Conservation (phyloP, 2,797 vertebrate species). For the Poecile montanus region DNA sequence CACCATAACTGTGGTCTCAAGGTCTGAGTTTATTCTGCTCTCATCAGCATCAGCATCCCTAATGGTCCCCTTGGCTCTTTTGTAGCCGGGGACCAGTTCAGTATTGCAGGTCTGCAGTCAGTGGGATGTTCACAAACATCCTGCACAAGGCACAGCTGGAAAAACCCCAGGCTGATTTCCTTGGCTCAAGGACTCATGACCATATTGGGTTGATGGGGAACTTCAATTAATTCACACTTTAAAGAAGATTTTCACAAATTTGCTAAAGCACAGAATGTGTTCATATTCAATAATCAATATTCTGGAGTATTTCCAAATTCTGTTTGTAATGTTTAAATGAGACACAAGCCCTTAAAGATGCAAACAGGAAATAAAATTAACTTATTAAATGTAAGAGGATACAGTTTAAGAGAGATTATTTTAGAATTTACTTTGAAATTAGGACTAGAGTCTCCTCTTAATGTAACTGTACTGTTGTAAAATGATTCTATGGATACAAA, state of each 20-base stretch:
- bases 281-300: background rate
- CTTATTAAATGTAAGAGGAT: background rate
- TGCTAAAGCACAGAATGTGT: background rate
- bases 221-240: background rate
- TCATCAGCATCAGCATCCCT: background rate
- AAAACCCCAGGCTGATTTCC: background rate
- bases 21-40: background rate
- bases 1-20: background rate
- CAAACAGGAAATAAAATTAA: background rate
- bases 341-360: background rate
- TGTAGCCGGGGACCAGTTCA: background rate
- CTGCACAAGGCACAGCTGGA: background rate
- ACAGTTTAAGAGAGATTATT: background rate
- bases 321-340: constrained; percentile 16
- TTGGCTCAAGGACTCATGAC: background rate
- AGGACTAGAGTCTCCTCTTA: background rate
- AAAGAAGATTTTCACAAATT: background rate
- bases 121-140: background rate
- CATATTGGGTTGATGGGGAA: background rate
- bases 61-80: background rate
- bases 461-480: background rate
- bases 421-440: constrained; percentile 17
- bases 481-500: background rate
- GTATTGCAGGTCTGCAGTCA: background rate
- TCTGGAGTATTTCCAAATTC: background rate